Conservation (phyloP, 2,113 vertebrate genomes). For the Neotoma lepida region DNA sequence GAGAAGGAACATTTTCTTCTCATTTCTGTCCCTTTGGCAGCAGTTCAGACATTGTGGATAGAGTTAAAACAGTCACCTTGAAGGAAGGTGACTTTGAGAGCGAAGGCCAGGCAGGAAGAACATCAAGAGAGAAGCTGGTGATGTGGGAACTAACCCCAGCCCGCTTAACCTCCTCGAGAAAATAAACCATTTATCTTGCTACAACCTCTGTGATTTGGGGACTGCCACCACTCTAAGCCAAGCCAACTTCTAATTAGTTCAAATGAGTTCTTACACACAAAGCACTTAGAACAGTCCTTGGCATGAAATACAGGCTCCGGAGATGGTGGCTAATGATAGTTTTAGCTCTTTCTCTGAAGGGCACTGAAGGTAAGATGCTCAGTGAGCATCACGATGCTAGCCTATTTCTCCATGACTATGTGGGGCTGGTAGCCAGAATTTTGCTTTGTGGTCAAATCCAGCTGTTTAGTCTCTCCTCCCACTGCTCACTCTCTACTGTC, state of each 20-base stretch:
- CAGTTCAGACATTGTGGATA: neutral
- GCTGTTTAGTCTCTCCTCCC: neutral
- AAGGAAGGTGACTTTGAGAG: neutral
- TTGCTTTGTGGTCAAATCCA: neutral
- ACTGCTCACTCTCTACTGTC: neutral
- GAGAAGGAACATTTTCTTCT: neutral
- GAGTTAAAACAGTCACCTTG: neutral
- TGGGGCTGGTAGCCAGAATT: neutral
- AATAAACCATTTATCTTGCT: neutral
- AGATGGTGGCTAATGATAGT: neutral
- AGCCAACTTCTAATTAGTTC: conserved; percentile 30
- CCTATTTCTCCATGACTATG: neutral
- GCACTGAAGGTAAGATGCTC: neutral
- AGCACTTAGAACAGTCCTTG: neutral
- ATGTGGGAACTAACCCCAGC: neutral
- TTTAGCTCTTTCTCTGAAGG: neutral
- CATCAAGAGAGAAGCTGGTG: neutral
- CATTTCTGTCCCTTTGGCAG: neutral
- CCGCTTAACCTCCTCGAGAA: neutral
- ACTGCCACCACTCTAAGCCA: neutral
- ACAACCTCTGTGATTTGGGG: neutral
- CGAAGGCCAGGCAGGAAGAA: neutral
- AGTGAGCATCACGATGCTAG: neutral
- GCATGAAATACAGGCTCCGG: neutral
- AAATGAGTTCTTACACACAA: conserved; percentile 16